A percentile compares a stretch with the other conserved stretches of the same genome.
Conservation (phyloP, 2,888 invertebrate genomes). For the Ornithoptera alexandrae region DNA sequence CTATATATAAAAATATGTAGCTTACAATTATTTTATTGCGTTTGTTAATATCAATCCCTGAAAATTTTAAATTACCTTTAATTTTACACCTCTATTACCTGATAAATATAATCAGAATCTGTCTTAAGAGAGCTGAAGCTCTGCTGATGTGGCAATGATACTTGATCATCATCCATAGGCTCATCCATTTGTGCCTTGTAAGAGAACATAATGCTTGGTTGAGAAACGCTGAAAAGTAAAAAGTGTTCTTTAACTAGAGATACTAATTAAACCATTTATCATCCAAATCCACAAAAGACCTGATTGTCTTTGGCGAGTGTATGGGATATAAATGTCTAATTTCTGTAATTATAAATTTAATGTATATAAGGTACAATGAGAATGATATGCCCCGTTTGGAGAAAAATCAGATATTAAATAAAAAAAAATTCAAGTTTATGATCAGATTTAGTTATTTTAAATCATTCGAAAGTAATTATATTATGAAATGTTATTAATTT, state of each 20-base stretch:
- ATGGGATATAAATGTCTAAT: no score
- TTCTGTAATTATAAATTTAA: no score
- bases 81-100: constrained; percentile 64
- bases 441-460: no score
- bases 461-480: no score
- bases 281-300: no score
- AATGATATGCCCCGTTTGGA: no score
- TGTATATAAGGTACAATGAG: no score
- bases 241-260: neutral
- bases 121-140: constrained; percentile 87
- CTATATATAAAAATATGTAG: neutral
- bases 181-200: constrained; percentile 90
- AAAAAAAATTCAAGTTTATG: no score
- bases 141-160: constrained; percentile 87
- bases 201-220: constrained; percentile 87
- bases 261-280: no score
- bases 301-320: no score
- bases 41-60: neutral
- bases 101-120: constrained; percentile 87
- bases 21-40: neutral
- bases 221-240: constrained; percentile 80
- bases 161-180: constrained; percentile 86
- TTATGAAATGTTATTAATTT: no score
- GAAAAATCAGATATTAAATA: no score
- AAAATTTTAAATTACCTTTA: constrained; percentile 17